These are phyloP conservation scores for Dimorphilus gyrociliatus DNA, from an alignment of 2,888 invertebrate genomes.

Conservation along the genomic window DNA sequence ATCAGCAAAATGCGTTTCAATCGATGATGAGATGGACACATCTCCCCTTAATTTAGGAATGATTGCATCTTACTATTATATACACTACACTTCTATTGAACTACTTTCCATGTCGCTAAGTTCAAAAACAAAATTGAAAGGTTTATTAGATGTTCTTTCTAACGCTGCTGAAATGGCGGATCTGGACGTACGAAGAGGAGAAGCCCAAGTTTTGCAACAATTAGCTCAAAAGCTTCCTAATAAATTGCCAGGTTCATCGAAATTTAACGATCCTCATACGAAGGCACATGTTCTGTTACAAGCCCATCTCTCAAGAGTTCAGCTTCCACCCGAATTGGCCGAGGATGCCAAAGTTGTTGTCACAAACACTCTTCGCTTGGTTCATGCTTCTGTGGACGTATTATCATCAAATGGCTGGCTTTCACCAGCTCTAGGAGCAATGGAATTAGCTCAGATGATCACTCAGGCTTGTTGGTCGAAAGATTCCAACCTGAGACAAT, in stretches of 20 bases:
- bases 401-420: constrained; percentile 92
- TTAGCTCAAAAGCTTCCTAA: constrained; percentile 44
- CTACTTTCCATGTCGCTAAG: constrained; percentile 90
- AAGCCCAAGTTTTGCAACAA: constrained; percentile 63
- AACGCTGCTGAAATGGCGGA: constrained; percentile 91
- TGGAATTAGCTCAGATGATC: constrained; percentile 99
- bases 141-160: constrained; percentile 89
- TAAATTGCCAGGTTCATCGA: constrained; percentile 51
- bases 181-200: constrained; percentile 81
- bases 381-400: constrained; percentile 71
- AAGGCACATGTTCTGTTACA: constrained; percentile 84
- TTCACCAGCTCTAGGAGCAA: constrained; percentile 90
- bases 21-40: constrained; percentile 96
- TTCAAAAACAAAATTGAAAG: constrained; percentile 89
- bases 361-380: constrained; percentile 31
- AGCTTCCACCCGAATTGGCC: constrained; percentile 82
- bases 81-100: constrained; percentile 97
- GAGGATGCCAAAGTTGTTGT: no score
- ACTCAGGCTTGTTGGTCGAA: constrained; percentile 99
- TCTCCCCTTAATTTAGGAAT: constrained; percentile 92
- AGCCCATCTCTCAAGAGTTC: constrained; percentile 82
- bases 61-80: constrained; percentile 99
- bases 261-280: constrained; percentile 87
- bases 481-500: constrained; percentile 85
- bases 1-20: constrained; percentile 87